Percentiles rank a stretch among this genome's conserved stretches.
Conservation (phyloP, 2,797 vertebrate genomes). For the Lagorchestes hirsutus region DNA sequence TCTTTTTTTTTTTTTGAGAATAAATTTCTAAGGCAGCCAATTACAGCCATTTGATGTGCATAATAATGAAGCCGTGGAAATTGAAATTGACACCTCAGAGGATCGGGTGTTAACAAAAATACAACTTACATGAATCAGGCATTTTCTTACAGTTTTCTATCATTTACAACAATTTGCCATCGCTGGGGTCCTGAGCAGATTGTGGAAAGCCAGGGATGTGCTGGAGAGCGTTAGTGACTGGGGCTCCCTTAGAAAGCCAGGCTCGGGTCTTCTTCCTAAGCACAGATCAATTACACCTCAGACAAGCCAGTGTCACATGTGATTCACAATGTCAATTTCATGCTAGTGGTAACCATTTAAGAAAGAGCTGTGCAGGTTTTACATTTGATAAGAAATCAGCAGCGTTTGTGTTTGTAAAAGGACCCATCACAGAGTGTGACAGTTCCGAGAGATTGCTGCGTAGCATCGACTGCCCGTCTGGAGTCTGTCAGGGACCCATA, state of each 20-base stretch:
- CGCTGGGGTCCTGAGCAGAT: constrained; percentile 55
- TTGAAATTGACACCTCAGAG: constrained; percentile 58
- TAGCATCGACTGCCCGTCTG: constrained; percentile 89
- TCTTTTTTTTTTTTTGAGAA: constrained; percentile 21
- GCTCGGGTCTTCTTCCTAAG: constrained; percentile 74
- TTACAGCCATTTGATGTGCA: constrained; percentile 62
- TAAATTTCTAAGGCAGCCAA: constrained; percentile 54
- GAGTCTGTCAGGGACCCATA: constrained; percentile 94
- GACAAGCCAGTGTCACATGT: constrained; percentile 97
- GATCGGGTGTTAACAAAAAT: fast-evolving
- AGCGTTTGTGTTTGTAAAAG: constrained; percentile 93
- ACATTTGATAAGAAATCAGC: constrained; percentile 99
- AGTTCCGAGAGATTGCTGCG: constrained; percentile 93
- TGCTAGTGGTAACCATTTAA: constrained; percentile 96
- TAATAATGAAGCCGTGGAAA: constrained; percentile 53
- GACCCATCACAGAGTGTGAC: constrained; percentile 96
- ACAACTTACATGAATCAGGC: not conserved
- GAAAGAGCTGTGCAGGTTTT: constrained; percentile 95
- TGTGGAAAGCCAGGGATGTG: constrained; percentile 22
- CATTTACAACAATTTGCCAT: constrained; percentile 61
- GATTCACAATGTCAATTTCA: constrained; percentile 99
- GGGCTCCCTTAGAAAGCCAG: constrained; percentile 44
- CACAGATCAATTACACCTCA: constrained; percentile 96
- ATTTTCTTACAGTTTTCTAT: constrained; percentile 63
- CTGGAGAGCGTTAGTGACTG: constrained; percentile 35